These are phyloP conservation scores for Scomber japonicus DNA, from an alignment of 2,113 vertebrate species.

Conservation along the genomic window DNA sequence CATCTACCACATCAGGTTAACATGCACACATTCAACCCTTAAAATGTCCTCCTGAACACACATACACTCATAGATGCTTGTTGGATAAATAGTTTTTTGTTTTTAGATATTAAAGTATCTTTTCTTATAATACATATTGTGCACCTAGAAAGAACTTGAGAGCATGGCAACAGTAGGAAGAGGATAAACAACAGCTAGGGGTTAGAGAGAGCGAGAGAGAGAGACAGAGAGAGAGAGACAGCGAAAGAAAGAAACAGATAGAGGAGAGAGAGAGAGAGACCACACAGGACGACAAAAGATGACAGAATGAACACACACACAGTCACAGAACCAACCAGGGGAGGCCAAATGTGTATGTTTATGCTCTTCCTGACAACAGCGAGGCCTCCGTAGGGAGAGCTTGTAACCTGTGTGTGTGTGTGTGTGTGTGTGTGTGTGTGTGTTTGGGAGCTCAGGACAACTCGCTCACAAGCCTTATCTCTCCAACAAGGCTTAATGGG, in stretches of 20 bases:
- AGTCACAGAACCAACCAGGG: not conserved
- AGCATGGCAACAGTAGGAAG: conserved; percentile 3
- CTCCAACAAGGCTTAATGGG: conserved; percentile 59
- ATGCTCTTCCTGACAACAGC: conserved; percentile 62
- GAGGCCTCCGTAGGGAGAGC: conserved; percentile 49
- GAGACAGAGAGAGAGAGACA: conserved; percentile 34
- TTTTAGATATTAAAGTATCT: not conserved
- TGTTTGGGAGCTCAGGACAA: conserved; percentile 37
- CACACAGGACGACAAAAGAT: conserved; percentile 54
- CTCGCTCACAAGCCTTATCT: conserved; percentile 64
- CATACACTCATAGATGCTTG: too few relatives aligned
- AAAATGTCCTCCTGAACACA: too few relatives aligned
- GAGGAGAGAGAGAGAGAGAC: conserved; percentile 39
- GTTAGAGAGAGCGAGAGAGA: conserved; percentile 15
- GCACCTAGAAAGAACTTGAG: not conserved
- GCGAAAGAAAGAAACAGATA: conserved; percentile 20
- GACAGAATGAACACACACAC: conserved; percentile 28
- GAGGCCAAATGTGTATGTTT: conserved; percentile 60
- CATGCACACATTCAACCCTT: too few relatives aligned
- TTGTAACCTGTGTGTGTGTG: conserved; percentile 34
- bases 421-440: conserved; percentile 14
- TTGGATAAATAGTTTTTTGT: too few relatives aligned
- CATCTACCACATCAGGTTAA: too few relatives aligned
- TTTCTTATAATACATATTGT: not conserved
- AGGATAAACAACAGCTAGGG: conserved; percentile 38